Conservation (phyloP, 2,797 vertebrate species). For the Lepidocolaptes lacrymiger region DNA sequence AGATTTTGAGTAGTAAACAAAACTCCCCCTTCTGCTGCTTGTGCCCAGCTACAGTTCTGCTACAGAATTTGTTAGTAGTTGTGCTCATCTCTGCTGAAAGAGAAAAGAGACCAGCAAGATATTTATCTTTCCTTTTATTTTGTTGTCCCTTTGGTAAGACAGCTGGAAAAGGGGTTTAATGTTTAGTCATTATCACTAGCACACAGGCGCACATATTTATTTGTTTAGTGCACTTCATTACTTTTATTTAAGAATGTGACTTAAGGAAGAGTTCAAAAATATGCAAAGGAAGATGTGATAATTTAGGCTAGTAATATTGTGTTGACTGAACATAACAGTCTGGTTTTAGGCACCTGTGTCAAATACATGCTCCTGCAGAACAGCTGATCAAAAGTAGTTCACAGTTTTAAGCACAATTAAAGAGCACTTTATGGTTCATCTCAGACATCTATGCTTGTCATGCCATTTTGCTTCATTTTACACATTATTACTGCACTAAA, state of each 20-base stretch:
- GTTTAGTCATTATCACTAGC: not conserved
- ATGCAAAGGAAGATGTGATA: not conserved
- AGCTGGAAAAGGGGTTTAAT: not conserved
- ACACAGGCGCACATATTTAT: not conserved
- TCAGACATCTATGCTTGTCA: not conserved
- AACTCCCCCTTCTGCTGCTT: not conserved
- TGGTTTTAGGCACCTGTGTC: not conserved
- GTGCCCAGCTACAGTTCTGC: not conserved
- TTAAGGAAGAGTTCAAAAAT: not conserved
- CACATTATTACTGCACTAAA: not conserved
- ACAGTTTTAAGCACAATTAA: not conserved
- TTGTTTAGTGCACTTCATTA: fast-evolving
- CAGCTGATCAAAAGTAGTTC: not conserved
- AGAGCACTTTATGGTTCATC: not conserved
- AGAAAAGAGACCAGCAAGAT: not conserved
- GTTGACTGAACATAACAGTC: not conserved
- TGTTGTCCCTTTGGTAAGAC: not conserved
- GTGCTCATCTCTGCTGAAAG: not conserved
- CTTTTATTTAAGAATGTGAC: not conserved
- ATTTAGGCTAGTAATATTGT: not conserved
- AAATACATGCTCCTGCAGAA: not conserved
- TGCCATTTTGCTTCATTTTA: not conserved
- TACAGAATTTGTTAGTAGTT: not conserved
- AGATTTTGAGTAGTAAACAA: not conserved
- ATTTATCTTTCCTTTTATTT: not conserved